Evolutionary conservation across 2,888 invertebrate genomes (phyloP), one percentile per base, ranked within the genome.

Genomic region (Homarus gammarus): DNA sequence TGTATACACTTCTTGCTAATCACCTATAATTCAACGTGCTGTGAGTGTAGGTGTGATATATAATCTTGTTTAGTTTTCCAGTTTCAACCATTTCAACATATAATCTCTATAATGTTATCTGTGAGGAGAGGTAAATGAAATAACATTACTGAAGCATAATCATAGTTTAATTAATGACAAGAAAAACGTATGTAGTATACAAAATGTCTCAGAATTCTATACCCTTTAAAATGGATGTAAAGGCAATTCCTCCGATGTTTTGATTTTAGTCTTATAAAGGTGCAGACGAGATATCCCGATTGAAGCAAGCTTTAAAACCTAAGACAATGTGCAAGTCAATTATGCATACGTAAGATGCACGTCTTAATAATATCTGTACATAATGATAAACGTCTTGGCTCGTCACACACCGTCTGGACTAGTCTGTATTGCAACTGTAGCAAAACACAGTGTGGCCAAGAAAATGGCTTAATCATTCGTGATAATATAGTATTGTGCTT

Each of bases 111-210:
- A n/a, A n/a, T n/a, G n/a, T n/a, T n/a, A n/a, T n/a, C n/a, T n/a
- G n/a, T n/a, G n/a, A n/a, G n/a, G n/a, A 49, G 49, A 27, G n/a
- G 1, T 77, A 27, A 77, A 27, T 77, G 27, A 77, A 5, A 77
- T n/a, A 77, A n/a, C 51, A 70, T 33, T 36, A 38, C 15, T 78
- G 78, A 86, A 86, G 86, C 86, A 78, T 79, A 86, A 86, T 86
- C 78, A 86, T 86, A 86, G 44, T 86, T 86, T 86, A 85, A 85
- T 86, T 86, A 85, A 85, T 85, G 85, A 73, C 44, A 40, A 68
- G 86, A 78, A 77, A 85, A 86, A 86, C 64, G 86, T 78, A 64
- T 31, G 73, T 73, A 78, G 70, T 78, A 78, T 86, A 86, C 86
- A 86, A 86, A 86, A 86, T 22, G 40, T 75, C 38, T 75, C 49